Base-by-base conservation (phyloP, 1,140 invertebrate genomes). In the Gryllus bimaculatus region DNA sequence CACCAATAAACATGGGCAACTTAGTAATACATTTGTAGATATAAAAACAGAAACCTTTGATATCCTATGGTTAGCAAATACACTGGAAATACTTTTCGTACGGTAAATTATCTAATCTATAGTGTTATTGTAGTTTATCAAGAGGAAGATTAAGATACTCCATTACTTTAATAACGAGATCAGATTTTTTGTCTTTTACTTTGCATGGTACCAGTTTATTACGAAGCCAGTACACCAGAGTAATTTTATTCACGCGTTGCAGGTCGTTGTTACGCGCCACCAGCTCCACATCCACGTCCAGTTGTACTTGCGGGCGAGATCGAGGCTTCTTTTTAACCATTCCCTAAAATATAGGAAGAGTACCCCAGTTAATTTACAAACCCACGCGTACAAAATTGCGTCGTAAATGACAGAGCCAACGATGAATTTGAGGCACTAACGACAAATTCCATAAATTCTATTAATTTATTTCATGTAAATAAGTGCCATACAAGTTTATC, bases 121-220 rank as follows among this genome's bases (percentile, higher is more conserved):
- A 1, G 26, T 39, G 26, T 39, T 66, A 66, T 18, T 66, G 54
- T 66, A 20, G 0, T 15, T 8, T 76, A 54, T 21, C 21, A 15
- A 66, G 48, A 15, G 66, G 78, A 26, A 78, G 49, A 18, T 74
- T 48, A 39, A 80, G 79, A 47, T 80, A 48, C 18, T 47, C 21
- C 18, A 47, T 77, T n/a, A 82, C 82, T 76, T 81, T 82, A 15
- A 79, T 75, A 2, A 82, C 75, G 7, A 82, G 78, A n/a, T 82
- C 80, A 75, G 77, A 47, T 77, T 82, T 82, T 74, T 81, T 82
- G 39, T 82, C 82, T 73, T 82, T 82, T 13, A 81, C 80, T 76
- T 79, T 80, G 76, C 82, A 82, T 47, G 78, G 48, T 4, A 82
- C 80, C 18, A 79, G 77, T 75, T 81, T 79, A 12, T 66, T 54